Evolutionary conservation across 2,888 invertebrate genomes (phyloP), one percentile per base, ranked within the genome.

Genomic region (Noctua comes): DNA sequence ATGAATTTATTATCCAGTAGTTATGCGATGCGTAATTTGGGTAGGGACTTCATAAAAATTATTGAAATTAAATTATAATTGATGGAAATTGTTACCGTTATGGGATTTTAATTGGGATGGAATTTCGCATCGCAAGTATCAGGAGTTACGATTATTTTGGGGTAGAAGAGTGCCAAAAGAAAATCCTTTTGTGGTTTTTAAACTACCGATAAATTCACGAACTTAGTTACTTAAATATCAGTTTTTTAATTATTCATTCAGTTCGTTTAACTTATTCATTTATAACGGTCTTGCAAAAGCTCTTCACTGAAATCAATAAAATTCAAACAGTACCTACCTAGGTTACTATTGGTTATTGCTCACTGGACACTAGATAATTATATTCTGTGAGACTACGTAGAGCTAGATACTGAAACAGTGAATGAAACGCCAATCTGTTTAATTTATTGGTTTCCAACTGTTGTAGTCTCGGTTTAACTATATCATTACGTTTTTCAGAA

Each of bases 1-100:
- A 75, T 72, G 71, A 88, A 88, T 88, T 86, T 87, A 85, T 88
- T 81, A 82, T 72, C 69, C 76, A 81, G 83, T 79, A 74, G 84
- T 84, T 83, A 86, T 72, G 73, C 43, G 79, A 78, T 70, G 81
- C 80, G 80, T 86, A 85, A 86, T 76, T 81, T 77, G 75, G 48
- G 81, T 73, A 76, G 80, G 75, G 84, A 78, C 81, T 79, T 80
- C 74, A 81, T 81, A 77, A 82, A 79, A 86, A 75, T 21, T 80
- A 78, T 84, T 80, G 75, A 79, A 82, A 84, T 83, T 84, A 82
- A 84, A 71, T 79, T 74, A 81, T 76, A 80, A 83, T 88, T 84
- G 76, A 81, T 84, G 83, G 57, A 78, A 82, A 77, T 72, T 77
- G 68, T 57, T 71, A 76, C 51, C 62, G 80, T 54, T 80, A 71